Evolutionary conservation across 37 sponge, comb jelly and placozoan genomes (phyloP), one percentile per base, ranked within the genome.

Genomic region (Sycon ciliatum): DNA sequence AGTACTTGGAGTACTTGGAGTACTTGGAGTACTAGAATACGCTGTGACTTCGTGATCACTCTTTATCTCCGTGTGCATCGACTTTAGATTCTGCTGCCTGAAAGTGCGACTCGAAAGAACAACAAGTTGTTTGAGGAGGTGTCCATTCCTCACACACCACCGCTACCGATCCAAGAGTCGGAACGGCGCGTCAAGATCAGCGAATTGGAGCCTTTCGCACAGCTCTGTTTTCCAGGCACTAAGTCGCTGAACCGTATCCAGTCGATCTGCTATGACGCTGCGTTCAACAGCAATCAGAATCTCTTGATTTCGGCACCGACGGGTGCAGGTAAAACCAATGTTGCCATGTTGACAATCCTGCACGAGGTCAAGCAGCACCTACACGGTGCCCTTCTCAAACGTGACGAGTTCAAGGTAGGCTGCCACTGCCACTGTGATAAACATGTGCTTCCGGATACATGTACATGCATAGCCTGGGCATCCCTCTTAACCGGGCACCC

Each of bases 261-360:
- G 80, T 78, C 87, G 5, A 37, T 81, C 11, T 90, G 86, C 52
- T 96, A 85, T 57, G 80, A 89, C 20, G 67, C 82, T 1, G 99
- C 93, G 3, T 96, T 89, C 76, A 37, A 86, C 49, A 84, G 87
- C 57, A 96, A 86, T 35, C 90, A 96, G 76, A 96, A 96, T 40
- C 87, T 96, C 11, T 82, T 96, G 30, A 85, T 96, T 3, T 83
- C 82, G 39, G 99, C 99, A 13, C 99, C 99, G 0, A 96, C 99
- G 34, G 99, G 99, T n/a, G 89, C 99, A 0, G 99, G 99, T 3
- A 96, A 96, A 80, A 96, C 99, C 39, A 96, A 96, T 86, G 86
- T 96, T 38, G 99, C 99, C 71, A 80, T 96, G 82, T 56, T 96
- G 58, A 73, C 99, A 5, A 80, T 96, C 7, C 75, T 92, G 22